These are phyloP conservation scores for Apostichopus parvimensis DNA, from an alignment of 35 echinoderm and acorn worm species.

Conservation along the genomic window DNA sequence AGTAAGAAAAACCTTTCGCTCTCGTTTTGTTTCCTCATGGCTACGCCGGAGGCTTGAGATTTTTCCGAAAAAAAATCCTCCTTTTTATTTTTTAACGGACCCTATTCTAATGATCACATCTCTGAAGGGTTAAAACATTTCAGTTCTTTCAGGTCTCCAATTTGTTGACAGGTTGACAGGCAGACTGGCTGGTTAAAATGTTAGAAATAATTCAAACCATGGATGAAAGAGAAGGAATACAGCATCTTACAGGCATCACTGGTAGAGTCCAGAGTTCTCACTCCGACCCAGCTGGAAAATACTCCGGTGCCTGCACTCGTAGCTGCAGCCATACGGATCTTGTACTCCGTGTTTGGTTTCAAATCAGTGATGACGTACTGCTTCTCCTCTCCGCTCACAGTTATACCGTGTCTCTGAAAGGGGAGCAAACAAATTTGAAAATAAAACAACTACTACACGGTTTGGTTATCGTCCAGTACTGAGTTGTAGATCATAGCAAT, in stretches of 20 bases:
- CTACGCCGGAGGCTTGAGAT: too few species aligned
- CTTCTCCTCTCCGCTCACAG: not conserved
- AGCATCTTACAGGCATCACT: not conserved
- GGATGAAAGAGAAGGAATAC: not conserved
- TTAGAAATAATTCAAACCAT: not conserved
- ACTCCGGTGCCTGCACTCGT: not conserved
- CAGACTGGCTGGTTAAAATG: too few species aligned
- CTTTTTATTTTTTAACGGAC: too few species aligned
- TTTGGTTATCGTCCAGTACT: not conserved
- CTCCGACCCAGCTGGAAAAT: conserved; percentile 15
- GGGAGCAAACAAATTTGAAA: not conserved
- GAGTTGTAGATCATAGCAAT: not conserved
- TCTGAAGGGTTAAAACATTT: too few species aligned
- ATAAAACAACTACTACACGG: not conserved
- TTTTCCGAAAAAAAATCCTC: too few species aligned
- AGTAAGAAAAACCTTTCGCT: too few species aligned
- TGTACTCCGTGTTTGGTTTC: conserved; percentile 14
- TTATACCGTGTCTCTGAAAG: not conserved
- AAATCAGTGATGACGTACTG: conserved; percentile 6
- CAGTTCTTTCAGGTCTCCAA: too few species aligned
- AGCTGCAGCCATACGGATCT: conserved; percentile 26
- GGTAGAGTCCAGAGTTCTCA: not conserved
- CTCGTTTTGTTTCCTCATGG: too few species aligned
- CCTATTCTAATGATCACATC: too few species aligned
- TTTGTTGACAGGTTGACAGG: too few species aligned